Evolutionary conservation across 2,888 invertebrate genomes (phyloP).

Genomic region (Nemoura dubitans): DNA sequence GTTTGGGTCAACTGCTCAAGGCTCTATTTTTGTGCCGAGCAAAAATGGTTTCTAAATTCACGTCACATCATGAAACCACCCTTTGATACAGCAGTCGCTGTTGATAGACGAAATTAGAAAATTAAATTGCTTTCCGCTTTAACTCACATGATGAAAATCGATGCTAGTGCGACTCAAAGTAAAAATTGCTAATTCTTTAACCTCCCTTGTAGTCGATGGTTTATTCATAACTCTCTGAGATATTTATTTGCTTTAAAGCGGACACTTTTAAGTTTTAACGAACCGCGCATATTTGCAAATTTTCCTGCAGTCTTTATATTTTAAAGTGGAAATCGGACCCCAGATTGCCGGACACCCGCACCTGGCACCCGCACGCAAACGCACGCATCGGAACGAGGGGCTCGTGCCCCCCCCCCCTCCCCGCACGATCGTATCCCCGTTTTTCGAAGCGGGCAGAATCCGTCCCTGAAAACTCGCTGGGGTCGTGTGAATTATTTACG

Average conservation of each 20-base stretch:
- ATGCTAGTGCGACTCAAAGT: not conserved
- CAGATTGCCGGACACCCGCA: no score
- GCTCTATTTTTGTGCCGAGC: not conserved
- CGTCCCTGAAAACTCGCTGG: not conserved
- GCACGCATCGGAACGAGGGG: no score
- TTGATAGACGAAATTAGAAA: not conserved
- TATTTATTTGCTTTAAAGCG: not conserved
- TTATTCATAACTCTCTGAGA: not conserved
- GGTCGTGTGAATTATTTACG: not conserved
- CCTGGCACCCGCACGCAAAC: no score
- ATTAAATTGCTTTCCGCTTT: conserved; percentile 12
- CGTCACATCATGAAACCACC: conserved; percentile 5
- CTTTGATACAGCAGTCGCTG: not conserved
- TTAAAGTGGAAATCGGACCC: no score
- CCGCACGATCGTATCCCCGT: no score
- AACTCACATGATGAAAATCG: not conserved
- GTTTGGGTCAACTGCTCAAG: not conserved
- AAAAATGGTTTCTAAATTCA: not conserved
- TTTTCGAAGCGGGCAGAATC: no score
- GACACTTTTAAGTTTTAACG: not conserved
- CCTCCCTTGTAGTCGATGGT: not conserved
- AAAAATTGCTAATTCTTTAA: not conserved
- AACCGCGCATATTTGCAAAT: no score
- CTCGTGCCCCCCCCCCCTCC: no score
- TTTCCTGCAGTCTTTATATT: no score